Conservation (phyloP, 2,888 invertebrate species). For the Cheilosia urbana region DNA sequence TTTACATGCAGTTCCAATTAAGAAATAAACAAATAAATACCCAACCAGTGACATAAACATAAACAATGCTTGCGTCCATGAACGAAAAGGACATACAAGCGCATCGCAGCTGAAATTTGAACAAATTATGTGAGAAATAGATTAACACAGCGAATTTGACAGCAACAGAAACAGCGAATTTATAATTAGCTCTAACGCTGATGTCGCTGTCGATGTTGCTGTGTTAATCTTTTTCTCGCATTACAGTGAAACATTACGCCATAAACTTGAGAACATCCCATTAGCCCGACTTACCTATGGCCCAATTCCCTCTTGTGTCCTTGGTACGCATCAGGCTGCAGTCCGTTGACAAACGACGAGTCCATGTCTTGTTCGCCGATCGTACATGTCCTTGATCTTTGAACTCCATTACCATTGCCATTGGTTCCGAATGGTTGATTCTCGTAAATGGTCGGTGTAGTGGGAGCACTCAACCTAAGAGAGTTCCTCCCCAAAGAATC, state of each 20-base stretch:
- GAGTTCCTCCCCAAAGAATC: conserved; percentile 82
- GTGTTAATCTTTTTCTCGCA: too few species aligned
- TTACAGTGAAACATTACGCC: background rate
- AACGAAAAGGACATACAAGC: too few species aligned
- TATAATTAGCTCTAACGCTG: too few species aligned
- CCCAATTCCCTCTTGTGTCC: conserved; percentile 82
- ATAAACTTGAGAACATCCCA: background rate
- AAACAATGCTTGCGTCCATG: too few species aligned
- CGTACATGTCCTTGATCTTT: conserved; percentile 76
- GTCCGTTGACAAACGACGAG: conserved; percentile 80
- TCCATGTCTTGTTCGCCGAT: conserved; percentile 80
- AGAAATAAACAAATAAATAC: too few species aligned
- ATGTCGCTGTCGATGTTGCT: too few species aligned
- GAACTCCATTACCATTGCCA: conserved; percentile 23
- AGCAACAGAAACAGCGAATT: too few species aligned
- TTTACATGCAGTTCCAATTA: too few species aligned
- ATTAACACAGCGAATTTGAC: too few species aligned
- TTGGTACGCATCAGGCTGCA: conserved; percentile 76
- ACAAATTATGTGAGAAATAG: too few species aligned
- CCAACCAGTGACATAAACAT: too few species aligned
- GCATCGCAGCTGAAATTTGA: background rate
- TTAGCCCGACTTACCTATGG: conserved; percentile 81
- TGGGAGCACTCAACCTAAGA: conserved; percentile 42
- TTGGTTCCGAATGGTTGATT: conserved; percentile 33
- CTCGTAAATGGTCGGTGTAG: conserved; percentile 59